Conservation (phyloP, 2,113 vertebrate genomes). For the Laticauda laticaudata region DNA sequence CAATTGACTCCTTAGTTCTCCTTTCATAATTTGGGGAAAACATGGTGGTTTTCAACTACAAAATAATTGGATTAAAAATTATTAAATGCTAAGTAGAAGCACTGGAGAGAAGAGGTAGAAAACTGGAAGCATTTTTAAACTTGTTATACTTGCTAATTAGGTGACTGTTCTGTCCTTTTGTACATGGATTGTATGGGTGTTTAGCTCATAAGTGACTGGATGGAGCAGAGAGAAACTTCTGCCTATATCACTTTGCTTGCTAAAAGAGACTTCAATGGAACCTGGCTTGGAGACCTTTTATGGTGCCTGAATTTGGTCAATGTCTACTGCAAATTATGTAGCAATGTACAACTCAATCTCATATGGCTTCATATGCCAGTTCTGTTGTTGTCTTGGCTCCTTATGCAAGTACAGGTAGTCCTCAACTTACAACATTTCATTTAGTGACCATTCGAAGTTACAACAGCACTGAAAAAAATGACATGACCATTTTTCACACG, state of each 20-base stretch:
- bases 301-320: not conserved
- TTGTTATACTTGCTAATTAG: not conserved
- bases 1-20: not conserved
- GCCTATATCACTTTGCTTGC: not conserved
- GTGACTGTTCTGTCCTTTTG: not conserved
- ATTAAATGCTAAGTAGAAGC: not conserved
- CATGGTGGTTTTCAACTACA: not conserved
- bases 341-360: not conserved
- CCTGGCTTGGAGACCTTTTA: not conserved
- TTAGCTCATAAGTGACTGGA: not conserved
- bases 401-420: not conserved
- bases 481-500: not conserved
- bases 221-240: too few relatives aligned
- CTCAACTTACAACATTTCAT: not conserved
- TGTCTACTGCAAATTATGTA: not conserved
- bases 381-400: not conserved
- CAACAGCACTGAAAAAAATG: not conserved
- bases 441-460: not conserved
- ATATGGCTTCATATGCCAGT: not conserved
- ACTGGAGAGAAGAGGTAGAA: not conserved
- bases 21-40: not conserved
- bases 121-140: not conserved
- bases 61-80: not conserved
- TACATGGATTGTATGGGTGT: not conserved
- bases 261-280: not conserved